phyloP scores from a whole-genome alignment of 2,113 vertebrate species.

The Brachyhypopomus occidentalis region DNA sequence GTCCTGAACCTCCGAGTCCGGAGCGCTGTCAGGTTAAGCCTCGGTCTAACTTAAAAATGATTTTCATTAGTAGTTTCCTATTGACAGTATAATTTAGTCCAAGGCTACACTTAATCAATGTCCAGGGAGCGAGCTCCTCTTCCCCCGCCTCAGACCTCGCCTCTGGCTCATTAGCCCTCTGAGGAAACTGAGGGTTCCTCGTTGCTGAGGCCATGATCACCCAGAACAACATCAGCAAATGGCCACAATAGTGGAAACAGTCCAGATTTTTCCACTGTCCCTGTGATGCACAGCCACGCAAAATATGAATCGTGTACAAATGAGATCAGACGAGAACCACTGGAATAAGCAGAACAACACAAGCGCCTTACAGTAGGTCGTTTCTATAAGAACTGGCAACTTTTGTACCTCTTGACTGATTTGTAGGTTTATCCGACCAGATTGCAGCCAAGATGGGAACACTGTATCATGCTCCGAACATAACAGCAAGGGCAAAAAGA shows the following conservation, averaged over 20 bases:
- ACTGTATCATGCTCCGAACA: not conserved
- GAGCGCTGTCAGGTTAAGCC: not conserved
- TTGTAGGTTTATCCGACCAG: not conserved
- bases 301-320: not conserved
- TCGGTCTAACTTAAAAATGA: not conserved
- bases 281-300: not conserved
- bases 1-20: not conserved
- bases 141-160: no score
- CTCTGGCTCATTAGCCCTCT: conserved; percentile 4
- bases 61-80: conserved; percentile 6
- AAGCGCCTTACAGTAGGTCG: not conserved
- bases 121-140: not conserved
- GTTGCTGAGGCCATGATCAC: not conserved
- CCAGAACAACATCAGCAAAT: not conserved
- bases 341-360: not conserved
- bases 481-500: not conserved
- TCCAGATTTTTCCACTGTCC: not conserved
- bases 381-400: conserved; percentile 8
- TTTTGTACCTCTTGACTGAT: not conserved
- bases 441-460: not conserved
- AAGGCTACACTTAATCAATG: conserved; percentile 24
- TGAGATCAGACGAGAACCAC: no score
- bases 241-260: not conserved
- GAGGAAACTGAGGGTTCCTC: not conserved
- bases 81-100: conserved; percentile 4